Evolutionary conservation across 2,888 invertebrate genomes (phyloP).

Genomic region (Leptinotarsa tumamoca): DNA sequence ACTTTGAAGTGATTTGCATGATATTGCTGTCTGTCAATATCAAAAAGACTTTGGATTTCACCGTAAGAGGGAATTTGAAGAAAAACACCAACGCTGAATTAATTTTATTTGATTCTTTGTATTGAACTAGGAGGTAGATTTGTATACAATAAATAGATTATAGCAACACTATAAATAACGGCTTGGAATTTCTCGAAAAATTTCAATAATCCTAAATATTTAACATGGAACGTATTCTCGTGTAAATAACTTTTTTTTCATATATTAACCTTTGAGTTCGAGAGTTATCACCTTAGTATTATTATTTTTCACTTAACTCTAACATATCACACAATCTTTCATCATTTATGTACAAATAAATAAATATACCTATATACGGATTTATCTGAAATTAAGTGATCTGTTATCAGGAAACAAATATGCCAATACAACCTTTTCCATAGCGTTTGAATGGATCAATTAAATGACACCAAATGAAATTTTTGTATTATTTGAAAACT

Average conservation of each 20-base stretch:
- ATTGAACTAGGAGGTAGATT: slow-evolving; percentile 58
- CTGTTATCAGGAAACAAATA: too few species aligned
- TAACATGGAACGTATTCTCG: slow-evolving; percentile 60
- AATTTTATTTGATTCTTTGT: slow-evolving; percentile 55
- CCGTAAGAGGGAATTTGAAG: background rate
- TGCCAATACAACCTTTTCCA: too few species aligned
- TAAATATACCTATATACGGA: slow-evolving; percentile 33
- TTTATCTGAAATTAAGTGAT: background rate
- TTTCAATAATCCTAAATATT: slow-evolving; percentile 57
- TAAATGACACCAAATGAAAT: too few species aligned
- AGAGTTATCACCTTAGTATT: slow-evolving; percentile 56
- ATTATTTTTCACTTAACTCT: slow-evolving; percentile 41
- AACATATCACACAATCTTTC: slow-evolving; percentile 55
- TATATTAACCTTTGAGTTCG: slow-evolving; percentile 44
- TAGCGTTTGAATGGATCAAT: too few species aligned
- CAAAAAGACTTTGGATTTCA: background rate
- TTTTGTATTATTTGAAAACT: too few species aligned
- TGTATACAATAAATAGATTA: slow-evolving; percentile 56
- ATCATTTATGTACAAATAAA: slow-evolving; percentile 50
- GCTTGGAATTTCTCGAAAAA: slow-evolving; percentile 51
- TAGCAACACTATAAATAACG: slow-evolving; percentile 54
- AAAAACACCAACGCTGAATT: slow-evolving; percentile 1
- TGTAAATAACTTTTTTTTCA: slow-evolving; percentile 59
- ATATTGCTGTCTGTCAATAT: background rate
- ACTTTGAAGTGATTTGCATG: too few species aligned